These are phyloP conservation scores for Mastomys natalensis DNA, from an alignment of 2,113 vertebrate genomes.

Conservation along the genomic window DNA sequence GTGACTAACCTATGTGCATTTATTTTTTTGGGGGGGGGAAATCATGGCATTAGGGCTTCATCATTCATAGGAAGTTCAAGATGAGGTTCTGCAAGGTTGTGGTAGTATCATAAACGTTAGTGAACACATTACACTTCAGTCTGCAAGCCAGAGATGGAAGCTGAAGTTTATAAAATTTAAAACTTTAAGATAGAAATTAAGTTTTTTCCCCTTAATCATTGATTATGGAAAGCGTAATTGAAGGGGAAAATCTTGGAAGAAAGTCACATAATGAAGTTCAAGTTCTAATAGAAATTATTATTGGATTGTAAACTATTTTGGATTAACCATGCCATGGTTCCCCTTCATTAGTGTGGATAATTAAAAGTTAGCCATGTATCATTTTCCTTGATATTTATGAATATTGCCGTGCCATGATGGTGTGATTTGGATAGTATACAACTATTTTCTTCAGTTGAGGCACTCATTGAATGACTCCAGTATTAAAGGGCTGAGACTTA, in stretches of 20 bases:
- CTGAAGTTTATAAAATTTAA: constrained; percentile 47
- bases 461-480: not conserved
- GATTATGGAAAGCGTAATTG: constrained; percentile 62
- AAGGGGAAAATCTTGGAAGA: constrained; percentile 73
- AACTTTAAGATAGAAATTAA: constrained; percentile 62
- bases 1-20: not conserved
- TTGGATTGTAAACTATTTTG: constrained; percentile 71
- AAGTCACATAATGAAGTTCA: constrained; percentile 58
- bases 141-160: not conserved
- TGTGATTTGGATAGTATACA: constrained; percentile 36
- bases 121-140: constrained; percentile 13
- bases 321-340: constrained; percentile 68
- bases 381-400: constrained; percentile 74
- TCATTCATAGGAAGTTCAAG: not conserved
- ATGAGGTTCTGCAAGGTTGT: not conserved
- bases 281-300: constrained; percentile 72
- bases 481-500: not conserved
- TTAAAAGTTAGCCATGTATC: constrained; percentile 74
- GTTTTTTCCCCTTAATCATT: constrained; percentile 50
- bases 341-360: constrained; percentile 78
- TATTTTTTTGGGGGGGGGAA: not conserved
- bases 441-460: constrained; percentile 37
- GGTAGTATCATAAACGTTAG: not conserved
- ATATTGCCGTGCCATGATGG: constrained; percentile 30
- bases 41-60: not conserved